Evolutionary conservation across 2,888 invertebrate genomes (phyloP), one percentile per base, ranked within the genome.

Genomic region (Macaria notata): DNA sequence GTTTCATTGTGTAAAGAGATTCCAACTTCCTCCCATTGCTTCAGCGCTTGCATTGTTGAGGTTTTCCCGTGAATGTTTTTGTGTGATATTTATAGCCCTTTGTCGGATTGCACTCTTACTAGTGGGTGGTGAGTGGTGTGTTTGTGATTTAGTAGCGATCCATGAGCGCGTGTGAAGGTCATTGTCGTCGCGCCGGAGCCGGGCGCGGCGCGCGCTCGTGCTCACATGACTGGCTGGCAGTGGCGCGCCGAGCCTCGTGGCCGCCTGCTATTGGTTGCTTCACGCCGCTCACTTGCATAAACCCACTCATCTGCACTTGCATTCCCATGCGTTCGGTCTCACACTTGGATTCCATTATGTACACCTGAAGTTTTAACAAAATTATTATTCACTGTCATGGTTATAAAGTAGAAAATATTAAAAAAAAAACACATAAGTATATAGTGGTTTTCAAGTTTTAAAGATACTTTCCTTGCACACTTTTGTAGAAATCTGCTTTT

Each of bases 81-180:
- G 55, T 56, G 58, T 66, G 63, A 61, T 73, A 71, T 75, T 75
- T 72, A 72, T 72, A 69, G 68, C 50, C 63, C 54, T 70, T 71
- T 75, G 71, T 73, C 69, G 61, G 30, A 54, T 52, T 65, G 56
- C 54, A 60, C 55, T 69, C 51, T 51, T 57, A 61, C 62, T 66
- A 63, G 59, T 61, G 70, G 66, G 69, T 70, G 67, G 68, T 76
- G 68, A 64, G 68, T 71, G 70, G 68, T 71, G 63, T 75, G 75
- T 76, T 79, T 73, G 73, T 69, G 69, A 19, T 19, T 19, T 19
- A 19, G 19, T 19, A 19, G 74, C 75, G 73, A 75, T 73, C 70
- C 71, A 70, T 66, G 72, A 63, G 69, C 64, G 68, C 76, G 76
- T 74, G 78, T 80, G 86, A 88, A 88, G 88, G 88, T 86, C 86